Evolutionary conservation across 2,797 vertebrate genomes (phyloP).

Genomic region (Cyclura pinguis): DNA sequence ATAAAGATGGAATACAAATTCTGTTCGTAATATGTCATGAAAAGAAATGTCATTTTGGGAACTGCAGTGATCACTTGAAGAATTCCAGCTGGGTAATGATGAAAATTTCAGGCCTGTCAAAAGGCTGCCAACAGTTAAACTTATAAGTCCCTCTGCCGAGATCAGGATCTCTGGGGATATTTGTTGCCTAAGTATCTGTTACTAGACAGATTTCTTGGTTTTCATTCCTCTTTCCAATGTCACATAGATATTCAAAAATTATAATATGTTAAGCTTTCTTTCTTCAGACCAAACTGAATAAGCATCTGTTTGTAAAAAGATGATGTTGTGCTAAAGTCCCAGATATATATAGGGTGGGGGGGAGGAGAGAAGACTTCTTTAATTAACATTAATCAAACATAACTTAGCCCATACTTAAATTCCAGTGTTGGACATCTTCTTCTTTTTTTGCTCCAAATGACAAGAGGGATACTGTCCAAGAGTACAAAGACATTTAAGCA

Average conservation of each 20-base stretch:
- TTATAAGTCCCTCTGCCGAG: neutral
- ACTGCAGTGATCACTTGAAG: neutral
- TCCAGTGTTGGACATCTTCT: neutral
- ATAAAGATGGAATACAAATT: conserved; percentile 35
- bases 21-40: neutral
- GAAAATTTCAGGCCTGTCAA: neutral
- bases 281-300: conserved; percentile 5
- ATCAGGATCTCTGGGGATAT: neutral
- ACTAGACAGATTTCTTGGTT: neutral
- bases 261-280: neutral
- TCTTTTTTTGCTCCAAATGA: neutral
- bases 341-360: too few species aligned
- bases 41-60: neutral
- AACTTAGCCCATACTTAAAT: neutral
- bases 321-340: neutral
- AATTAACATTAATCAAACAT: neutral
- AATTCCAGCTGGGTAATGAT: neutral
- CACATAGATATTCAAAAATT: neutral
- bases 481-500: neutral
- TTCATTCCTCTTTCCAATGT: neutral
- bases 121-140: neutral
- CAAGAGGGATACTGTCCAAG: neutral
- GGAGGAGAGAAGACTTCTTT: neutral
- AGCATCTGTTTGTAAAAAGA: neutral
- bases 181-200: neutral